Evolutionary conservation across 2,797 vertebrate genomes (phyloP).

Genomic region (Emys orbicularis): DNA sequence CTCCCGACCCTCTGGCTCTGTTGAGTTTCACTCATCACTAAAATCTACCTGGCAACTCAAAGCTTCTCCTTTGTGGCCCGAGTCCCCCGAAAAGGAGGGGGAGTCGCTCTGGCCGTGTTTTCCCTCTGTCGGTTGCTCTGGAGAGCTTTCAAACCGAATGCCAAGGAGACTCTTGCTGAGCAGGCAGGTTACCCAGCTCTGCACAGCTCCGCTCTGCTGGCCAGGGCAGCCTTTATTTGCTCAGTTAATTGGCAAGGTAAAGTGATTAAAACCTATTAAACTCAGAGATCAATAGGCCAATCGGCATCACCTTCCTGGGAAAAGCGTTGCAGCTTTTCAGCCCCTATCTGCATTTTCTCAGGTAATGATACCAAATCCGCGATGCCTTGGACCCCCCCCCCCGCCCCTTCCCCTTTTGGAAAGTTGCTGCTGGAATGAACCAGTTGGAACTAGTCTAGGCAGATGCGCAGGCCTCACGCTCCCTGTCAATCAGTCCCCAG

Average conservation of each 20-base stretch:
- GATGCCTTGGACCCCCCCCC: too few species aligned
- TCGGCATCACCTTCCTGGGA: background rate
- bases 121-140: background rate
- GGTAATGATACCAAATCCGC: background rate
- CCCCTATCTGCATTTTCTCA: background rate
- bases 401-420: background rate
- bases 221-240: background rate
- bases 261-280: background rate
- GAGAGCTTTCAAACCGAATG: background rate
- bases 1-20: background rate
- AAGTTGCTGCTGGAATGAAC: background rate
- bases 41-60: background rate
- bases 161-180: background rate
- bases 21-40: background rate
- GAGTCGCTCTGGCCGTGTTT: background rate
- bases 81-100: background rate
- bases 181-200: background rate
- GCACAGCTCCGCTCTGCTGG: background rate
- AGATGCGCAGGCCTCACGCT: background rate
- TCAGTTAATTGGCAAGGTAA: background rate
- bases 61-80: too few species aligned
- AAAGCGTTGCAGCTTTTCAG: background rate
- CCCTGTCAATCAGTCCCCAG: background rate
- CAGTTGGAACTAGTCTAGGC: background rate
- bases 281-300: background rate